Evolutionary conservation across 2,888 invertebrate species (phyloP).

Genomic region (Phlogophora meticulosa): DNA sequence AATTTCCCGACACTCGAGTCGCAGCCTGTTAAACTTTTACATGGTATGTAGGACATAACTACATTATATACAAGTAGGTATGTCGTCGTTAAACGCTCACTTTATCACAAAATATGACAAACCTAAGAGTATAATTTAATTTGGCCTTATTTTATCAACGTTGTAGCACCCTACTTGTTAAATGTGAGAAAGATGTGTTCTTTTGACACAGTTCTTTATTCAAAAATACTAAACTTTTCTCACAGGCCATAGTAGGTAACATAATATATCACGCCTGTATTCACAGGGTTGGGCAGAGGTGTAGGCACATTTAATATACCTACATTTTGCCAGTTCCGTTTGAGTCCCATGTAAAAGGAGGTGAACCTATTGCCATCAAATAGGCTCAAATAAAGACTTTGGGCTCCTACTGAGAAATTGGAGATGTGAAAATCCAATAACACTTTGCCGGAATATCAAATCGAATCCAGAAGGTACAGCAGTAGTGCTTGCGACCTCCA

Average conservation of each 20-base stretch:
- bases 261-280: too few relatives aligned
- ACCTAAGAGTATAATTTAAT: conserved; percentile 29
- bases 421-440: too few relatives aligned
- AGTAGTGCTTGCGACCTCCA: too few relatives aligned
- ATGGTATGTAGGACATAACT: neutral
- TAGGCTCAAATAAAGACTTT: too few relatives aligned
- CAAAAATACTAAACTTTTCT: neutral
- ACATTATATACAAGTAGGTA: neutral
- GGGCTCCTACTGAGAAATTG: too few relatives aligned
- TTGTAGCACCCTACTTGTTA: conserved; percentile 4
- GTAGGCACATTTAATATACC: too few relatives aligned
- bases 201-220: conserved; percentile 4
- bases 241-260: neutral
- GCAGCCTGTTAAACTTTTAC: conserved; percentile 1
- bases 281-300: neutral
- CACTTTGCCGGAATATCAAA: too few relatives aligned
- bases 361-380: too few relatives aligned
- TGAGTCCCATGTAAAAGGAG: too few relatives aligned
- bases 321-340: too few relatives aligned
- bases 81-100: conserved; percentile 27
- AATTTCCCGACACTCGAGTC: neutral
- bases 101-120: conserved; percentile 31
- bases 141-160: conserved; percentile 11
- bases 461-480: too few relatives aligned
- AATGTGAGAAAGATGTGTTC: neutral